Evolutionary conservation across 1,140 invertebrate species (phyloP).

Genomic region (Brachionus calyciflorus): DNA sequence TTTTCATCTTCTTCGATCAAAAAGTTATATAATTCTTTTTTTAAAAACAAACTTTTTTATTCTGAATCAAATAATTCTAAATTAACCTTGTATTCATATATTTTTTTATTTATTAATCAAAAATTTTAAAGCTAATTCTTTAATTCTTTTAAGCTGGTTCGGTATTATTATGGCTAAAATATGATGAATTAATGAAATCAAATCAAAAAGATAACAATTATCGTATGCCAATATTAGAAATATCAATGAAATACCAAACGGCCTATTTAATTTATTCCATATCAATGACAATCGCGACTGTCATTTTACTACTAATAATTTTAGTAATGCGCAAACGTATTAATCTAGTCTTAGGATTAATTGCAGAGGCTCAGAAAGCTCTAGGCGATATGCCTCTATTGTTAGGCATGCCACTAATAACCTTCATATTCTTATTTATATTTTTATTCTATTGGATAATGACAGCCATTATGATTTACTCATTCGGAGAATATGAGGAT

Average conservation of each 20-base stretch:
- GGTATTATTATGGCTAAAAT: slow-evolving; percentile 81
- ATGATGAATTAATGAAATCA: slow-evolving; percentile 71
- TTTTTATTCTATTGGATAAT: slow-evolving; percentile 72
- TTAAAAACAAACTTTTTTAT: too few species aligned
- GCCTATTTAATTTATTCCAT: slow-evolving; percentile 79
- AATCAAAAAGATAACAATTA: slow-evolving; percentile 65
- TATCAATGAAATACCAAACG: slow-evolving; percentile 78
- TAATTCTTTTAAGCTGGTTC: slow-evolving; percentile 66
- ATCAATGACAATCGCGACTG: slow-evolving; percentile 78
- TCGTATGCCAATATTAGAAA: slow-evolving; percentile 66
- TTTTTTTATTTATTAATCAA: too few species aligned
- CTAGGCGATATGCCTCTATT: slow-evolving; percentile 77
- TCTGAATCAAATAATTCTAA: too few species aligned
- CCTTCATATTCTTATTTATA: slow-evolving; percentile 76
- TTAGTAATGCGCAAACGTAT: slow-evolving; percentile 79
- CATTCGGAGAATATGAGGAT: slow-evolving; percentile 5
- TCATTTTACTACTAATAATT: slow-evolving; percentile 74
- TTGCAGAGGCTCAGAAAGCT: slow-evolving; percentile 79
- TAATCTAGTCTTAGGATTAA: slow-evolving; percentile 80
- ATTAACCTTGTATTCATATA: too few species aligned
- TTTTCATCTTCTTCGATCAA: too few species aligned
- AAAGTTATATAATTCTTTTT: too few species aligned
- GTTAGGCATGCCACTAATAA: slow-evolving; percentile 83
- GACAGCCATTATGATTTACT: slow-evolving; percentile 67
- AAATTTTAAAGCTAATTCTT: background rate